A percentile compares a stretch with the other conserved stretches of the same genome.
phyloP scores from a whole-genome alignment of 2,113 vertebrate genomes.

The Zeus faber region DNA sequence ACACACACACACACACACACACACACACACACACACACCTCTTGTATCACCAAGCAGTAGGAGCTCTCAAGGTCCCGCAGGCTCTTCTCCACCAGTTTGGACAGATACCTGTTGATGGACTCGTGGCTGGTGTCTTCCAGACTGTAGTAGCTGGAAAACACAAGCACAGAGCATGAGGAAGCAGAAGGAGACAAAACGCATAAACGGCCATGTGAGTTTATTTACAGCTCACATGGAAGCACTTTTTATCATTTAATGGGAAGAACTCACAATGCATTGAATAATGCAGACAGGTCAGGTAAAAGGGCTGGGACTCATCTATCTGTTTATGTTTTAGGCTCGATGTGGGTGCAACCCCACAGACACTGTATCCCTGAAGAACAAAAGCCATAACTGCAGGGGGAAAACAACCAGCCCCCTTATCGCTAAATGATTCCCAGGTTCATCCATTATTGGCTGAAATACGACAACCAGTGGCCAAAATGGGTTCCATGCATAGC shows the following conservation, averaged over 20 bases:
- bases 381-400: slow-evolving; percentile 31
- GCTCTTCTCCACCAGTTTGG: slow-evolving; percentile 86
- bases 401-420: slow-evolving; percentile 23
- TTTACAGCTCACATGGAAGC: too few species aligned
- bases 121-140: slow-evolving; percentile 89
- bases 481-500: slow-evolving; percentile 53
- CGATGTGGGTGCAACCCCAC: neutral
- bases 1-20: too few species aligned
- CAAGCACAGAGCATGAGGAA: neutral
- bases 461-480: slow-evolving; percentile 29
- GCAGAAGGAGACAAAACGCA: neutral
- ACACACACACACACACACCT: too few species aligned
- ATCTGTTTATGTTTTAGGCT: neutral
- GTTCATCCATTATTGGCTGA: slow-evolving; percentile 40
- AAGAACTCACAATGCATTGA: neutral
- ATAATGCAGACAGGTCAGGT: neutral
- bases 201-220: neutral
- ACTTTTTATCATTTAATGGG: too few species aligned
- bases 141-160: slow-evolving; percentile 85
- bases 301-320: neutral
- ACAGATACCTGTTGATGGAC: slow-evolving; percentile 90
- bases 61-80: slow-evolving; percentile 89
- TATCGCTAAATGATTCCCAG: slow-evolving; percentile 59
- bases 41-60: slow-evolving; percentile 89
- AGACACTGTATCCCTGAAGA: slow-evolving; percentile 19